Evolutionary conservation across 2,113 vertebrate genomes (phyloP).

Genomic region (Equus quagga): DNA sequence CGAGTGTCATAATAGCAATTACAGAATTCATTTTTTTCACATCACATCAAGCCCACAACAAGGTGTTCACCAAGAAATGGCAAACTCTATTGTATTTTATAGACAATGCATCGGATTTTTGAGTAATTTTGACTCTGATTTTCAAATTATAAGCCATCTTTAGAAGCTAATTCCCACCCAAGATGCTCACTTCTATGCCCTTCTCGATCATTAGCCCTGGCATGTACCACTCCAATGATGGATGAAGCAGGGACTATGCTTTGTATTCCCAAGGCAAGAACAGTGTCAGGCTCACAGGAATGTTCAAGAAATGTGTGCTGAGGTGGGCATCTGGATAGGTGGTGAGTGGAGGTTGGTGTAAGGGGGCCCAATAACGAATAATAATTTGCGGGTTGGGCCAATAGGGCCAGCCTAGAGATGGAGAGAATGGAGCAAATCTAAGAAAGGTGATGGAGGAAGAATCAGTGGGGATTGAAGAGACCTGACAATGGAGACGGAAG

Average conservation of each 20-base stretch:
- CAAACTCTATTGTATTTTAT: too few species aligned
- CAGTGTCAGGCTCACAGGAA: not conserved
- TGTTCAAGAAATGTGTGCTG: not conserved
- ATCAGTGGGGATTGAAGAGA: not conserved
- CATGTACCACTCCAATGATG: too few species aligned
- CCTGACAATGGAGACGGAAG: not conserved
- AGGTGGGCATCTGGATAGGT: not conserved
- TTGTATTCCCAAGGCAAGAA: not conserved
- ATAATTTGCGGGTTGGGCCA: not conserved
- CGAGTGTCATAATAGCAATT: not conserved
- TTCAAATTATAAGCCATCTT: not conserved
- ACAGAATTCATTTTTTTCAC: not conserved
- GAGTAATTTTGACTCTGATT: not conserved
- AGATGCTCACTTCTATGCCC: not conserved
- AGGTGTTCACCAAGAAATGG: not conserved
- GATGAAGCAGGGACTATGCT: not conserved
- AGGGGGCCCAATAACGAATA: not conserved
- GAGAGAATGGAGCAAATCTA: not conserved
- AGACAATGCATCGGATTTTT: not conserved
- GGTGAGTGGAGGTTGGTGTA: not conserved
- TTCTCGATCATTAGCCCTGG: too few species aligned
- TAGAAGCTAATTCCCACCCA: not conserved
- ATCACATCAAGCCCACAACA: too few species aligned
- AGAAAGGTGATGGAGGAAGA: not conserved
- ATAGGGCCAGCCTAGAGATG: not conserved